Percentiles rank a stretch among this genome's conserved stretches.
phyloP scores from a whole-genome alignment of 2,797 vertebrate species.

The Chrosomus eos region DNA sequence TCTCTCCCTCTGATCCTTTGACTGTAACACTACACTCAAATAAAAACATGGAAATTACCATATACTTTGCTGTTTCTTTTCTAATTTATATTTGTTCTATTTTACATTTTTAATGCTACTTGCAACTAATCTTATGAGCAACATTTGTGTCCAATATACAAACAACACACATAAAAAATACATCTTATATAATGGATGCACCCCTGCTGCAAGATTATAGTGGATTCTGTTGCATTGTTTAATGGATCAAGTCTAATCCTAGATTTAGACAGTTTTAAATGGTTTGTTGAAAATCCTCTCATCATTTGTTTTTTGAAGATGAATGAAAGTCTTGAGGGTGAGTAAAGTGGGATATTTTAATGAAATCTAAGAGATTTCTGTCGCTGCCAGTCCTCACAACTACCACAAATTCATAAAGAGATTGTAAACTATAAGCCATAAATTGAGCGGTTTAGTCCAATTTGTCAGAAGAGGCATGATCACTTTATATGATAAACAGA shows the following conservation, averaged over 20 bases:
- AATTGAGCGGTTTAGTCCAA: no score
- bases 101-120: not conserved
- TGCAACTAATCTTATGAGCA: not conserved
- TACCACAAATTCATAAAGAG: not conserved
- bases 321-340: no score
- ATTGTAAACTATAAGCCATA: not conserved
- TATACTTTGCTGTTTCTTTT: slow-evolving; percentile 65
- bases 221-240: not conserved
- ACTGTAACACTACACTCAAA: slow-evolving; percentile 58
- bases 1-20: slow-evolving; percentile 62
- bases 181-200: not conserved
- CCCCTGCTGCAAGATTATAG: not conserved
- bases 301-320: no score
- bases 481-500: no score
- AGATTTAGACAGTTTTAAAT: not conserved
- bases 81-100: not conserved
- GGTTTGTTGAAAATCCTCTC: no score
- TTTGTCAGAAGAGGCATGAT: no score
- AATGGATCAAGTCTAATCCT: not conserved
- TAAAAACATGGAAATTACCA: slow-evolving; percentile 60
- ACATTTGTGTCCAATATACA: not conserved
- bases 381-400: not conserved
- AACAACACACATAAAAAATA: not conserved
- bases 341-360: not conserved
- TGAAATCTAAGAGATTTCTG: not conserved